Evolutionary conservation across 1,140 invertebrate species (phyloP), one percentile per base, ranked within the genome.

Genomic region (Aradophagus sp.): DNA sequence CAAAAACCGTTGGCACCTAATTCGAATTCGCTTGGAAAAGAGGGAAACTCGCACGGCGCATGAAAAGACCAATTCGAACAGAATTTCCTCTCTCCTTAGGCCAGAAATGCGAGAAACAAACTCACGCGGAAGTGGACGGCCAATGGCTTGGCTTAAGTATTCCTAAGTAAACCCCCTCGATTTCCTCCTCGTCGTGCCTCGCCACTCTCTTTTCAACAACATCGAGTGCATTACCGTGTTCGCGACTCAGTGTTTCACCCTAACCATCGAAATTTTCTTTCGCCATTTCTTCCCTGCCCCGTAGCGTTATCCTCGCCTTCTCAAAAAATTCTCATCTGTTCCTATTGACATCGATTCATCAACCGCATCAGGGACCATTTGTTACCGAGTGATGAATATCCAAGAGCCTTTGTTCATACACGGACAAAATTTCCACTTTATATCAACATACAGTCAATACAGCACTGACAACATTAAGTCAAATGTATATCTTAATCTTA

Each of bases 191-290:
- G 58, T 41, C 59, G 58, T 63, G 26, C 50, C 53, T 62, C 50
- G 27, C 48, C 53, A 69, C 63, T 65, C 73, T 67, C 68, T 73
- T 73, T 68, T 63, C 63, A 67, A 67, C 68, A 65, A 69, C 74
- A 73, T 78, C 77, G 70, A 78, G 77, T 78, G 75, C 77, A 78
- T 77, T 78, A 78, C 63, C 75, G 75, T 78, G 73, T 78, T 78
- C 73, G 48, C 53, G 74, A 77, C 74, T 74, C 75, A 71, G 65
- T 77, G 76, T 77, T 75, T 75, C 67, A 73, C 72, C 74, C 74
- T 76, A 74, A 77, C 71, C 76, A 71, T 53, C 53, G 52, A 71
- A 71, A 59, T 71, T 71, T 71, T 71, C 59, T 71, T 71, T 70
- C 44, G 66, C 44, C 38, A 63, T 63, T 70, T 62, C 52, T 70